Evolutionary conservation across 2,888 invertebrate genomes (phyloP), one percentile per base, ranked within the genome.

Genomic region (Platerodrilus igneus): DNA sequence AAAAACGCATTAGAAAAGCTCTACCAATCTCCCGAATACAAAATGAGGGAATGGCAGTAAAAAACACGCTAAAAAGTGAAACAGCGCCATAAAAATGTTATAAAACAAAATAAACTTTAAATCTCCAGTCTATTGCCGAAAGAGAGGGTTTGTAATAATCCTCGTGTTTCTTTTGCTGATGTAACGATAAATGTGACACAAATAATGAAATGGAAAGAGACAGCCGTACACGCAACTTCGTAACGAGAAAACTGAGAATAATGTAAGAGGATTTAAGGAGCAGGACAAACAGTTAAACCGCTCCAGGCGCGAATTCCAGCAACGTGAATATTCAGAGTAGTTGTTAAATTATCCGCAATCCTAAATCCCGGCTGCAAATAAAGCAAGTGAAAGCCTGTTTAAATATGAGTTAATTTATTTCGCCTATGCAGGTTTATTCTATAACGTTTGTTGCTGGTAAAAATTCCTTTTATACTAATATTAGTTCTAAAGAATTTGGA

Each of bases 91-190:
- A 44, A 45, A 44, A 45, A 37, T 37, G 45, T 40, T 41, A 37
- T 41, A 40, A 45, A 45, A 41, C 37, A 45, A 45, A 45, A 44
- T 44, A 44, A 44, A 44, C 28, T 41, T 45, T 45, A 45, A 45
- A 45, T 45, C 41, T 41, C 34, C 41, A 37, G 45, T 41, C 37
- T 34, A 41, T 45, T 37, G 45, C 30, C 25, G 40, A 41, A 45
- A 40, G 40, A 37, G 37, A 36, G 40, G 33, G 27, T 32, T 29
- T 20, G 41, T 41, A 45, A 45, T 45, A 41, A 41, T 41, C 41
- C 30, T 15, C 16, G 35, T 25, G 25, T 35, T 41, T 42, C 30
- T 22, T 26, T 33, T 25, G 15, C n/a, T n/a, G n/a, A 8, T 29
- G 35, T 19, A 44, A 39, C 29, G 36, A 27, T 17, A 25, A 43